Base-by-base conservation (phyloP, 2,113 vertebrate species). In the Marmota flaviventris region DNA sequence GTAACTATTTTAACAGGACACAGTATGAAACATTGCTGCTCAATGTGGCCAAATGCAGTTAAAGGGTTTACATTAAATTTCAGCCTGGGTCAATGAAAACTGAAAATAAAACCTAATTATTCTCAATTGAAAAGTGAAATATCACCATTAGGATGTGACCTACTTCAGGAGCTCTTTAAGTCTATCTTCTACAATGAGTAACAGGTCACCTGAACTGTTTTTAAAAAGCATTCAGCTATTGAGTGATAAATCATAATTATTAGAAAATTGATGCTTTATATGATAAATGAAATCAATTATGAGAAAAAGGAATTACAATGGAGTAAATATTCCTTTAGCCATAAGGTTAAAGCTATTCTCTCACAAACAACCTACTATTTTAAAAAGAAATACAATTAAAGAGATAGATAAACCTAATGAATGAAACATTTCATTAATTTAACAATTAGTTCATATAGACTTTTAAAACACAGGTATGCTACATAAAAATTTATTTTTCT, bases 61-160 rank as follows among this genome's bases (percentile, higher is more conserved):
- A 34, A 97, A 82, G 24, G 65, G 61, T 95, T 98, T 95, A 95
- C 96, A 85, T 98, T 98, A 95, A 94, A 98, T 98, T 98, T 98
- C 95, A 98, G 95, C 94, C 94, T 95, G 98, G 98, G 98, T 99
- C 98, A 98, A 97, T 98, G 98, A 98, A 91, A 97, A 98, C 93
- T 97, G 96, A 95, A 98, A 98, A 98, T 97, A 98, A 98, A 98
- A 97, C 96, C 98, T 98, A 98, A 99, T 98, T 99, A 98, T 97
- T 98, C 97, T 98, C 97, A 98, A 98, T 98, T 98, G 98, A 98
- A 99, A 98, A 98, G 98, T 98, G 98, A 97, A 98, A 61, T 98
- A 97, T 98, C 97, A 95, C 96, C 95, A 89, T 98, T 98, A 97
- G 84, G 78, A 91, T 96, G 86, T 98, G 98, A 98, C 98, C 98